Evolutionary conservation across 2,113 vertebrate genomes (phyloP), one percentile per base, ranked within the genome.

Genomic region (Megalops atlanticus): DNA sequence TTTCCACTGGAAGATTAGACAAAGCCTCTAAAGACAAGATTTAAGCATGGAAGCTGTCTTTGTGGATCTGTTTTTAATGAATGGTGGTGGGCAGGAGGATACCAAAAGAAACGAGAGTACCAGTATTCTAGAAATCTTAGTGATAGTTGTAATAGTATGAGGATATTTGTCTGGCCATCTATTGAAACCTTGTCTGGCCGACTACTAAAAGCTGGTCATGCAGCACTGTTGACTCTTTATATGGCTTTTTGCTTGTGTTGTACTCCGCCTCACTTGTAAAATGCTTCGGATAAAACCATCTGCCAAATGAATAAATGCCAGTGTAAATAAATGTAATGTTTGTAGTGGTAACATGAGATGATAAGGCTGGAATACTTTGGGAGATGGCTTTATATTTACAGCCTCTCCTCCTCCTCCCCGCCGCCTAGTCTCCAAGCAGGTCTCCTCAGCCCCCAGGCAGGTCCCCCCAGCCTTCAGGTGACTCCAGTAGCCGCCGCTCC

Each of bases 401-500:
- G 3, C 18, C n/a, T 24, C 0, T 24, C 24, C 18, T 58, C 52
- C 15, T n/a, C 8, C 24, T 27, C 18, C 39, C 31, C 64, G 24
- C 38, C 85, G n/a, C n/a, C n/a, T n/a, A 99, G 97, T 93, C 94
- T 18, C 90, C 93, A 0, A 87, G 85, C 43, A 90, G 81, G 77
- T 95, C 96, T 45, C 92, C 96, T 35, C 85, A 99, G 97, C 93
- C 94, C 16, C 90, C 93, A 0, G 86, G 85, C 43, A 90, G 81
- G 77, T 95, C 96, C 47, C 92, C 96, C 81, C 94, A 89, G 80
- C 78, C 64, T 16, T 95, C 94, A 1, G 0, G 83, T 39, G 95
- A 97, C 80, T 92, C 94, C 86, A 92, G 95, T 91, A 98, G 96
- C 87, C 95, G 94, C 14, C 92, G 91, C 12, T 97, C 96, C 2